phyloP scores from a whole-genome alignment of 2,888 invertebrate genomes.

The Melanchra persicariae region DNA sequence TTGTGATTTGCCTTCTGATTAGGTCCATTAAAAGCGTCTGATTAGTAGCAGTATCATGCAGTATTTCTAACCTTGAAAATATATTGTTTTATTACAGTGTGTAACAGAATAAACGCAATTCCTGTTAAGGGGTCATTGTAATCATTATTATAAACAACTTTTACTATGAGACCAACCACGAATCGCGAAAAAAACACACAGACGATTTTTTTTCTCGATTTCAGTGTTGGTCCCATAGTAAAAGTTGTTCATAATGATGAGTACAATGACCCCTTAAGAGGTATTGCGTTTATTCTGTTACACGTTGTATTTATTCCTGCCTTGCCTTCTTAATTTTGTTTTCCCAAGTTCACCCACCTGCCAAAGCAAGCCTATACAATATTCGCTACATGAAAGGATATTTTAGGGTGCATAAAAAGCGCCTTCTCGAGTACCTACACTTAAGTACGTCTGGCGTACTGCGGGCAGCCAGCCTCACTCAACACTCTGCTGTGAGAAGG shows the following conservation, averaged over 20 bases:
- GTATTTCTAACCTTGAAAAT: not conserved
- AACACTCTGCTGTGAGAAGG: slow-evolving; percentile 5
- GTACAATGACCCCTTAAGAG: too few relatives aligned
- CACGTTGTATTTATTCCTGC: not conserved
- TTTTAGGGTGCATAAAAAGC: slow-evolving; percentile 42
- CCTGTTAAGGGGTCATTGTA: too few relatives aligned
- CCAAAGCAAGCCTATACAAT: not conserved
- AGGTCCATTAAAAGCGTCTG: too few relatives aligned
- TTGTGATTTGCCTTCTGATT: too few relatives aligned
- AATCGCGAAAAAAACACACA: too few relatives aligned
- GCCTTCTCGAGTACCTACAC: slow-evolving; percentile 16
- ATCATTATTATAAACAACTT: too few relatives aligned
- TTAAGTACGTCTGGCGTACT: slow-evolving; percentile 38
- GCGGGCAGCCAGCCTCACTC: slow-evolving; percentile 13
- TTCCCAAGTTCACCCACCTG: not conserved
- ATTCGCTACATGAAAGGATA: slow-evolving; percentile 28
- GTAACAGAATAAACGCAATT: too few relatives aligned
- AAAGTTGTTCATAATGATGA: too few relatives aligned
- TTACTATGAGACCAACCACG: too few relatives aligned
- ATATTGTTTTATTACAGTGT: not conserved
- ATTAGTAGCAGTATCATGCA: not conserved
- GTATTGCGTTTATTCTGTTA: too few relatives aligned
- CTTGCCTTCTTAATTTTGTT: not conserved
- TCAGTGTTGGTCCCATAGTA: too few relatives aligned
- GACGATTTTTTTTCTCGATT: too few relatives aligned